Conservation (phyloP, 2,797 vertebrate species). For the Ispidina picta region DNA sequence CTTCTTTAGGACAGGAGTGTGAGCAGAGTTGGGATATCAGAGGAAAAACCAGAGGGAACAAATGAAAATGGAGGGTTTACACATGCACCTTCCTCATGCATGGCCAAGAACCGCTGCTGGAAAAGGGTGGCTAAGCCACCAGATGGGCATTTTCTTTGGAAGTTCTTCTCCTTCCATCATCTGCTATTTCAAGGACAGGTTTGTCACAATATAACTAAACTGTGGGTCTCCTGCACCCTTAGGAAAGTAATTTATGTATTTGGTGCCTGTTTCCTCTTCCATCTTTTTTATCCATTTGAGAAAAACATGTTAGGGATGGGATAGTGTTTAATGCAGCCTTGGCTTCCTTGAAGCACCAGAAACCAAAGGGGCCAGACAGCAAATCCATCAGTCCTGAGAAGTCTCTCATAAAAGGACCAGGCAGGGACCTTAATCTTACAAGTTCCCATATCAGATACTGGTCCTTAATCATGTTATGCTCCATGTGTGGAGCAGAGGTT, state of each 20-base stretch:
- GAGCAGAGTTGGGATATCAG: neutral
- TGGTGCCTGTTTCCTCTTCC: neutral
- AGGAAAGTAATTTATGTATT: neutral
- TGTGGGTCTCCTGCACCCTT: neutral
- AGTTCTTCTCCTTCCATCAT: neutral
- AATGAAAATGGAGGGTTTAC: neutral
- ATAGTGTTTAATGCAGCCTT: neutral
- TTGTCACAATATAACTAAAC: neutral
- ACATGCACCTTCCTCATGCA: neutral
- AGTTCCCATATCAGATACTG: neutral
- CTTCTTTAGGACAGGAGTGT: neutral
- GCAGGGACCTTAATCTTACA: neutral
- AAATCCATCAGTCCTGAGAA: neutral
- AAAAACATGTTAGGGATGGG: neutral
- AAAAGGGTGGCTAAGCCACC: neutral
- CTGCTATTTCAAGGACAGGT: neutral
- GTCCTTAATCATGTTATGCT: neutral
- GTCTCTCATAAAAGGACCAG: neutral
- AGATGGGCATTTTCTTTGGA: neutral
- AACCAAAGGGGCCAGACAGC: neutral
- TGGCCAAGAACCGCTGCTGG: neutral
- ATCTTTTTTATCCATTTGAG: neutral
- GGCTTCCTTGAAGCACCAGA: neutral
- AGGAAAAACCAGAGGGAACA: neutral
- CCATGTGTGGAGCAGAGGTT: neutral